Conservation (phyloP, 2,888 invertebrate species). For the Stenurella melanura region DNA sequence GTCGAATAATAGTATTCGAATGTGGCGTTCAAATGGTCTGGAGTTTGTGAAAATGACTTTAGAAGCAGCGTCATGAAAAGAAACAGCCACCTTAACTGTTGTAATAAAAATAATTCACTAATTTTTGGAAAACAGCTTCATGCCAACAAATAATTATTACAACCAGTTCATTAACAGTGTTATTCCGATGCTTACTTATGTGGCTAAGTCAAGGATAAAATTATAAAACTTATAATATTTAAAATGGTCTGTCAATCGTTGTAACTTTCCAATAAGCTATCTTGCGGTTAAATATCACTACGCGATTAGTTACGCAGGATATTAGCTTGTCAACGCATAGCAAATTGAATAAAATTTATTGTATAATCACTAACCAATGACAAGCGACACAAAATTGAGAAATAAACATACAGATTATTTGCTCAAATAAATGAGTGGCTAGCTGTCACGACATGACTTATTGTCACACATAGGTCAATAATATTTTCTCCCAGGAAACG, state of each 20-base stretch:
- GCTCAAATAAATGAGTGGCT: neutral
- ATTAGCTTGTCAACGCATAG: conserved; percentile 9
- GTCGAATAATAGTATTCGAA: too few species aligned
- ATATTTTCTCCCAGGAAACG: too few species aligned
- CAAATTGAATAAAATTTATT: conserved; percentile 1
- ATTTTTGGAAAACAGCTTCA: too few species aligned
- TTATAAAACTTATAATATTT: neutral
- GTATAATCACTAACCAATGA: neutral
- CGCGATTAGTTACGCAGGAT: neutral
- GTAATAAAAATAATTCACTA: too few species aligned
- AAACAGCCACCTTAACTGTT: too few species aligned
- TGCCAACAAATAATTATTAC: too few species aligned
- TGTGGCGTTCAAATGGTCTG: too few species aligned
- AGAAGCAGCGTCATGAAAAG: too few species aligned
- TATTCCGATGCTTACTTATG: too few species aligned
- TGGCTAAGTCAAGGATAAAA: too few species aligned
- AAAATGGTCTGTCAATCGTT: neutral
- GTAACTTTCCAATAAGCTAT: conserved; percentile 16
- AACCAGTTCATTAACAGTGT: too few species aligned
- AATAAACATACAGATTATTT: neutral
- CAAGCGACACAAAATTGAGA: neutral
- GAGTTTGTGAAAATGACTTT: too few species aligned
- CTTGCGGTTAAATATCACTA: conserved; percentile 1
- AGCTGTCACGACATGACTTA: neutral
- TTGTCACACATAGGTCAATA: neutral